Conservation (phyloP, 2,797 vertebrate species). For the Pagetopsis macropterus region DNA sequence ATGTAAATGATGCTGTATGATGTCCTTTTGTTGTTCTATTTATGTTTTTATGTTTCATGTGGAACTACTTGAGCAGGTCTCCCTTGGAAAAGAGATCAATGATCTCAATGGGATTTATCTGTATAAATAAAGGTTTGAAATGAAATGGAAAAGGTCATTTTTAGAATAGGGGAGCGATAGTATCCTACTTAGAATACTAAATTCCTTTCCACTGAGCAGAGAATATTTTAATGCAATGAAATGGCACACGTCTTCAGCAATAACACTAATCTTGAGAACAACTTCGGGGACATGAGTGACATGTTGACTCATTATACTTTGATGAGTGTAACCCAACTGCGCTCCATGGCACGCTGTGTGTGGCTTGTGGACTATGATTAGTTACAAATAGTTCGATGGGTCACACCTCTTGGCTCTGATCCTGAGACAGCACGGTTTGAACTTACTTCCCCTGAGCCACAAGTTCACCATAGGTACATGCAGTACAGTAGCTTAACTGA, state of each 20-base stretch:
- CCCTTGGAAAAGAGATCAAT: too few species aligned
- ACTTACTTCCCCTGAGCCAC: slow-evolving; percentile 39
- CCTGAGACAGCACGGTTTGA: slow-evolving; percentile 47
- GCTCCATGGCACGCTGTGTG: slow-evolving; percentile 57
- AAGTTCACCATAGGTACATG: neutral
- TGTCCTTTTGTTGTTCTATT: too few species aligned
- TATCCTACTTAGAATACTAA: slow-evolving; percentile 35
- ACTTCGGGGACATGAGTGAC: slow-evolving; percentile 64
- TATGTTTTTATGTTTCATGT: too few species aligned
- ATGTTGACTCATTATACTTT: slow-evolving; percentile 71
- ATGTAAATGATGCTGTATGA: too few species aligned
- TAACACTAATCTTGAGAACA: slow-evolving; percentile 51
- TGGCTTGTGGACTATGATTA: slow-evolving; percentile 76
- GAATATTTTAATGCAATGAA: slow-evolving; percentile 39
- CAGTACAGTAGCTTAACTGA: slow-evolving; percentile 8
- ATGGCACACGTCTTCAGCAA: slow-evolving; percentile 45
- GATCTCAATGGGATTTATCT: too few species aligned
- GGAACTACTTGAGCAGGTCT: too few species aligned
- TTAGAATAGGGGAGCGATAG: slow-evolving; percentile 59
- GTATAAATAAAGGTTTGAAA: too few species aligned
- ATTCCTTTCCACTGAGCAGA: slow-evolving; percentile 27
- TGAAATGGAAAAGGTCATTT: slow-evolving; percentile 32
- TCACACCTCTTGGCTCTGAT: slow-evolving; percentile 61
- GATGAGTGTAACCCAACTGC: slow-evolving; percentile 71
- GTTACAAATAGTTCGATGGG: slow-evolving; percentile 77